These are phyloP conservation scores for Astyanax mexicanus DNA, from an alignment of 2,797 vertebrate genomes.

Conservation along the genomic window DNA sequence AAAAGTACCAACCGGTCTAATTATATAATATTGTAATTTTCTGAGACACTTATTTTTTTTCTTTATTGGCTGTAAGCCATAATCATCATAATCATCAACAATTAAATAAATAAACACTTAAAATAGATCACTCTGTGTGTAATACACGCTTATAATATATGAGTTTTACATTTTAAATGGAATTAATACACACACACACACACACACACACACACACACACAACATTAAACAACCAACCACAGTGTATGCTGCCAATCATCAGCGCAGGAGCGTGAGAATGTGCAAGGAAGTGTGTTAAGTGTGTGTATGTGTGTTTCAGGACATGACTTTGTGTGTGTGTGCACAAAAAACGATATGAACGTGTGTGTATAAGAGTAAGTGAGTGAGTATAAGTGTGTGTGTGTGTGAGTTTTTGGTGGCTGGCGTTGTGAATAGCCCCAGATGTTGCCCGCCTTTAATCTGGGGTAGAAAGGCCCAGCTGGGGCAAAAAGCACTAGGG, in stretches of 20 bases:
- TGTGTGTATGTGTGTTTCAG: conserved; percentile 45
- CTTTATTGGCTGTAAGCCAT: no score
- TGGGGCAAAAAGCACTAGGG: conserved; percentile 84
- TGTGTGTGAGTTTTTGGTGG: conserved; percentile 64
- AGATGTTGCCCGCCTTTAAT: conserved; percentile 92
- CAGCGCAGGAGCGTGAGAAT: conserved; percentile 82
- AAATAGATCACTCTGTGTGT: no score
- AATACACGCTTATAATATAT: no score
- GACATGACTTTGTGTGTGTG: conserved; percentile 41
- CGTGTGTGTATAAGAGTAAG: conserved; percentile 66
- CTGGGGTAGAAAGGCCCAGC: conserved; percentile 88
- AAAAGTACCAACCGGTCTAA: no score
- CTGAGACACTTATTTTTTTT: no score
- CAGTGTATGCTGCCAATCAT: conserved; percentile 77
- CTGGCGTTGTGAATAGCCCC: conserved; percentile 83
- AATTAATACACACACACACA: conserved; percentile 20
- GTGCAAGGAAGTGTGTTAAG: conserved; percentile 50
- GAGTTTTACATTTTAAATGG: no score
- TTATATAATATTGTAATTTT: no score
- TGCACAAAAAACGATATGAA: conserved; percentile 34
- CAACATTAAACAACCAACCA: conserved; percentile 62
- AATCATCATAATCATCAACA: no score
- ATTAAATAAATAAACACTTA: no score
- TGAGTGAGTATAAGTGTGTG: no score
- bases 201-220: conserved; percentile 33